Conservation (phyloP, 2,888 invertebrate species). For the Eremobia ochroleuca region DNA sequence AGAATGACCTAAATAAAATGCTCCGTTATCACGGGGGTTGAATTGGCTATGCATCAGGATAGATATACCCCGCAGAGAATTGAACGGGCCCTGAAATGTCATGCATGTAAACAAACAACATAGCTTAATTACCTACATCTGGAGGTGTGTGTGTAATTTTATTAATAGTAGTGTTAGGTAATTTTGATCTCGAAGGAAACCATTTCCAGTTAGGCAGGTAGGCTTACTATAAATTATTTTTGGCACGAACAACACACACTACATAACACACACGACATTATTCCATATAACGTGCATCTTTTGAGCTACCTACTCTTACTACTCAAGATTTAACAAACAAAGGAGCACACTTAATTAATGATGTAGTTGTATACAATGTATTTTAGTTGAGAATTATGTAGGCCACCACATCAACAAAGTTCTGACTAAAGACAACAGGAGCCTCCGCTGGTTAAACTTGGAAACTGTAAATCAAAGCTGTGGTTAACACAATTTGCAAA, state of each 20-base stretch:
- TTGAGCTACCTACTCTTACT: neutral
- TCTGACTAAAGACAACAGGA: constrained; percentile 56
- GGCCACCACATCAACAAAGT: constrained; percentile 58
- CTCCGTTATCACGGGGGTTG: neutral
- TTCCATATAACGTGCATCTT: neutral
- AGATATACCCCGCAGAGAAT: constrained; percentile 13
- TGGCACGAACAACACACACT: no score
- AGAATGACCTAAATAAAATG: constrained; percentile 14
- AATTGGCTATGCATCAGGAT: neutral
- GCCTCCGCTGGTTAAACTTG: constrained; percentile 53
- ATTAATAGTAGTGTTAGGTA: neutral
- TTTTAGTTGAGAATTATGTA: constrained; percentile 57
- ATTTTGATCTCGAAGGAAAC: neutral
- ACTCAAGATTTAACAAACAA: constrained; percentile 30
- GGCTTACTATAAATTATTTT: neutral
- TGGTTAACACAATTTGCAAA: constrained; percentile 55
- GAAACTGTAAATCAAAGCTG: constrained; percentile 58
- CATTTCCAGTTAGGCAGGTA: neutral
- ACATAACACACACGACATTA: no score
- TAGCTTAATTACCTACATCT: no score
- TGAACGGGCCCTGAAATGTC: neutral
- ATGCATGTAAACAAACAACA: neutral
- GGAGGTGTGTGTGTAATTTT: neutral
- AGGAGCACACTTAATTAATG: constrained; percentile 36
- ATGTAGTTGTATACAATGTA: constrained; percentile 28